Conservation (phyloP, 1,140 invertebrate genomes). For the Drosophila guanche region DNA sequence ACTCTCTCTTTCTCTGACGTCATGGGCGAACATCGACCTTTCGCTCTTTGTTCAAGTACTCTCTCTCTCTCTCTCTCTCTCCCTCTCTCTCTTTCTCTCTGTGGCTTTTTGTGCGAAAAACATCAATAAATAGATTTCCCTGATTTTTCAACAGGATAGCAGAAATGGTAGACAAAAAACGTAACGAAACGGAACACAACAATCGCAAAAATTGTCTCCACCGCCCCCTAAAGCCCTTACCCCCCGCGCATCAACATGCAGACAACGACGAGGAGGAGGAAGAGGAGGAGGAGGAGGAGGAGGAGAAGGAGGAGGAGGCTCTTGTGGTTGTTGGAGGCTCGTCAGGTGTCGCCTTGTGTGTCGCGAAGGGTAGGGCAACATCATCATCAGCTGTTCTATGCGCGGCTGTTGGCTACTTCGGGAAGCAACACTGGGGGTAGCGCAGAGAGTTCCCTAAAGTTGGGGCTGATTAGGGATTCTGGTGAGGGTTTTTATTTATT, state of each 20-base stretch:
- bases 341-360: conserved; percentile 24
- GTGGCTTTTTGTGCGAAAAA: conserved; percentile 55
- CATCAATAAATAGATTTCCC: conserved; percentile 83
- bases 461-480: too few species aligned
- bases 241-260: background rate
- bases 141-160: conserved; percentile 83
- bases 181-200: conserved; percentile 13
- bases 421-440: too few species aligned
- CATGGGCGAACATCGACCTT: conserved; percentile 25
- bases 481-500: too few species aligned
- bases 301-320: conserved; percentile 9
- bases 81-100: background rate
- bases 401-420: too few species aligned
- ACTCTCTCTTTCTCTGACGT: conserved; percentile 22
- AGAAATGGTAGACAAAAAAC: conserved; percentile 39
- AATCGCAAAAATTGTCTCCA: conserved; percentile 19
- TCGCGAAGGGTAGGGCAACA: conserved; percentile 7
- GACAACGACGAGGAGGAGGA: too few species aligned
- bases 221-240: conserved; percentile 8
- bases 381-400: conserved; percentile 28
- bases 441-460: too few species aligned
- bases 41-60: background rate
- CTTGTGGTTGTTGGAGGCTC: conserved; percentile 26
- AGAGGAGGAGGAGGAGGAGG: background rate
- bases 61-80: conserved; percentile 4